Evolutionary conservation across 2,888 invertebrate species (phyloP).

Genomic region (Platycnemis pennipes): DNA sequence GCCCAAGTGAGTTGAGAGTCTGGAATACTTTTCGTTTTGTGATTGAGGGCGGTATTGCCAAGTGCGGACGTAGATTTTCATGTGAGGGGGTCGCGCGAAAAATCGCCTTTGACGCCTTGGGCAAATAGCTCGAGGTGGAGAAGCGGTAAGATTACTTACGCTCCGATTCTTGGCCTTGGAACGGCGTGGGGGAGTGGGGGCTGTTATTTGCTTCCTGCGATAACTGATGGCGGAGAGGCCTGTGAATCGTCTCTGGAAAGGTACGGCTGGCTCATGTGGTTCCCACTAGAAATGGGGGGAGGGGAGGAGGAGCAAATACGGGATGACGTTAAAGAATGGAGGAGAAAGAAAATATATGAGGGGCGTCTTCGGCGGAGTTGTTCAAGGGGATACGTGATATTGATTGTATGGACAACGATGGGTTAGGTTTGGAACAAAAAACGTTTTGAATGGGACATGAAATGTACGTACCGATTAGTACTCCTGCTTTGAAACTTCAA

Average conservation of each 20-base stretch:
- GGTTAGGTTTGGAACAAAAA: too few species aligned
- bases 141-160: neutral
- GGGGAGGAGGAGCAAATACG: neutral
- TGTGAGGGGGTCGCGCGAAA: neutral
- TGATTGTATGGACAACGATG: too few species aligned
- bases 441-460: too few species aligned
- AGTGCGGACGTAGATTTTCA: neutral
- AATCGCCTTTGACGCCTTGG: neutral
- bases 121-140: neutral
- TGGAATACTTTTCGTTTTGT: neutral
- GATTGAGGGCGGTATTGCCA: neutral
- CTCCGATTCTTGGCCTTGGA: neutral
- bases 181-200: too few species aligned
- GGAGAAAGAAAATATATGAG: neutral
- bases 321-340: neutral
- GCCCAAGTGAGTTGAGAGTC: neutral
- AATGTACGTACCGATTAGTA: too few species aligned
- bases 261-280: neutral
- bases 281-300: neutral
- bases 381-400: too few species aligned
- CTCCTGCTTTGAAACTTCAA: too few species aligned
- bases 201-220: constrained; percentile 9
- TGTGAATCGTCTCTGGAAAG: neutral
- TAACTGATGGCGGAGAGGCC: neutral
- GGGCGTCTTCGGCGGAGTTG: neutral